A percentile compares a stretch with the other conserved stretches of the same genome.
Conservation (phyloP, 1,140 invertebrate species). For the Diachasmimorpha longicaudata region DNA sequence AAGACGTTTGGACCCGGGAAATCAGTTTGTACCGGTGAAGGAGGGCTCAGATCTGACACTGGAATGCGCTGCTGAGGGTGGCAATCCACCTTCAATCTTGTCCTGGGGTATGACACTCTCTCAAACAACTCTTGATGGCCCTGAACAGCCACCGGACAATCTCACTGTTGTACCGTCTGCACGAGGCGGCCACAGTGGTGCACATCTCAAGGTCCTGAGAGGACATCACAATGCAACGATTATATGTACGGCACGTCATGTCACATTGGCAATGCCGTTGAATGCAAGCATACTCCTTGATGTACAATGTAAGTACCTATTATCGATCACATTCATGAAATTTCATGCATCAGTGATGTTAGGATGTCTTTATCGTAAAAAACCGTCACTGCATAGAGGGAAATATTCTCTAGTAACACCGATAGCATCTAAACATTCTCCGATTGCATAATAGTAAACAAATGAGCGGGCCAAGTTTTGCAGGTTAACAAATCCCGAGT, state of each 20-base stretch:
- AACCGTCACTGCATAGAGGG: too few species aligned
- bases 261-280: slow-evolving; percentile 69
- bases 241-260: slow-evolving; percentile 75
- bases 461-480: too few species aligned
- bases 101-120: slow-evolving; percentile 74
- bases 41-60: slow-evolving; percentile 80
- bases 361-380: background rate
- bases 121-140: slow-evolving; percentile 62
- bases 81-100: slow-evolving; percentile 77
- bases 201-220: slow-evolving; percentile 71
- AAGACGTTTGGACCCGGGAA: slow-evolving; percentile 78
- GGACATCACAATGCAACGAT: slow-evolving; percentile 79
- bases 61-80: slow-evolving; percentile 83
- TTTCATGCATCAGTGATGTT: slow-evolving; percentile 30
- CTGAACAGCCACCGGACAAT: slow-evolving; percentile 63
- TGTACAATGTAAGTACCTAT: slow-evolving; percentile 77
- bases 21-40: slow-evolving; percentile 81
- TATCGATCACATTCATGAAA: slow-evolving; percentile 23
- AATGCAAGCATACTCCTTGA: slow-evolving; percentile 78
- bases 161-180: slow-evolving; percentile 56
- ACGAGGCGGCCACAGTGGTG: slow-evolving; percentile 68
- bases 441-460: too few species aligned
- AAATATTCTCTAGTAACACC: too few species aligned
- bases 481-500: too few species aligned
- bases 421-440: too few species aligned